Percentiles rank a stretch among this genome's conserved stretches.
These are phyloP conservation scores for Hypsopygia costalis DNA, from an alignment of 2,888 invertebrate genomes.

Conservation along the genomic window DNA sequence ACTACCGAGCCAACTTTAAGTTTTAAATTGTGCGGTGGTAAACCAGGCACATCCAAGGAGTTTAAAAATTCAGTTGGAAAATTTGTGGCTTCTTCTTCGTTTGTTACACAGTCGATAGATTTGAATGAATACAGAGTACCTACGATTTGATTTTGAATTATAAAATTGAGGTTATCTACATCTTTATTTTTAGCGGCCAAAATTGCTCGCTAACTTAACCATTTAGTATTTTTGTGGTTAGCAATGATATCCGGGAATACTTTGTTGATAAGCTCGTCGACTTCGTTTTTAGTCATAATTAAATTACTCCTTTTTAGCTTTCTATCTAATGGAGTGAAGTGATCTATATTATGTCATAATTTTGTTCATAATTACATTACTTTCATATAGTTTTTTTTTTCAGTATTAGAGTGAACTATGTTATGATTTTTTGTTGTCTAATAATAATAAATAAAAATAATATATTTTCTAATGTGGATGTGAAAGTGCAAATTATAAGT, in stretches of 20 bases:
- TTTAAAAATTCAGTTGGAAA: constrained; percentile 20
- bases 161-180: constrained; percentile 16
- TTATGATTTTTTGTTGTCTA: too few relatives aligned
- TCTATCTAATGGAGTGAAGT: too few relatives aligned
- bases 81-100: constrained; percentile 18
- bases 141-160: constrained; percentile 9
- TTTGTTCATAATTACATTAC: too few relatives aligned
- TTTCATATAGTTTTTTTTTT: too few relatives aligned
- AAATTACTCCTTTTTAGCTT: too few relatives aligned
- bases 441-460: too few relatives aligned
- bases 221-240: constrained; percentile 16
- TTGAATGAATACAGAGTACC: constrained; percentile 14
- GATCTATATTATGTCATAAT: too few relatives aligned
- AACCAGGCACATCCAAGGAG: constrained; percentile 18
- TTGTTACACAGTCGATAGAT: constrained; percentile 17
- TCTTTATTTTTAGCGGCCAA: constrained; percentile 22
- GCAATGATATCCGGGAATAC: constrained; percentile 16
- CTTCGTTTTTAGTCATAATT: too few relatives aligned
- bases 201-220: constrained; percentile 18
- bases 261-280: constrained; percentile 15
- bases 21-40: constrained; percentile 20
- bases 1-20: constrained; percentile 18
- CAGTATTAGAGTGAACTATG: too few relatives aligned
- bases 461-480: too few relatives aligned
- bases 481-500: too few relatives aligned